Percentiles rank a stretch among this genome's conserved stretches.
phyloP scores from a whole-genome alignment of 2,797 vertebrate genomes.

The Mormyrops attenuatus region DNA sequence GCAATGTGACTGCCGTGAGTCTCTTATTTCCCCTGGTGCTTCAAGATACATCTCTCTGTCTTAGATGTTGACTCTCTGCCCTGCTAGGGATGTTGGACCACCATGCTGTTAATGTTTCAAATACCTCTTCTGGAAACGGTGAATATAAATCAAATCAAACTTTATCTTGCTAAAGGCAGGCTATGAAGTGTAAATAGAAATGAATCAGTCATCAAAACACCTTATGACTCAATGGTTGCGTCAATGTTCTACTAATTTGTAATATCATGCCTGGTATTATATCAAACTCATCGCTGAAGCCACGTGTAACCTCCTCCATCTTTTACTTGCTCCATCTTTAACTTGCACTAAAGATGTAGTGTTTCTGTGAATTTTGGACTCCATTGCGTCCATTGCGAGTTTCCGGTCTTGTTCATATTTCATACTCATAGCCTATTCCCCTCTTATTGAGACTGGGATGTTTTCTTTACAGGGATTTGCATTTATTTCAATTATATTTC shows the following conservation, averaged over 20 bases:
- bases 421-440: not conserved
- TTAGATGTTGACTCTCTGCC: not conserved
- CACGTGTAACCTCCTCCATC: not conserved
- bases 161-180: not conserved
- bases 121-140: not conserved
- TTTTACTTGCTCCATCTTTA: not conserved
- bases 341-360: not conserved
- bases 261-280: not conserved
- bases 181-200: conserved; percentile 1
- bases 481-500: conserved; percentile 1
- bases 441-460: not conserved
- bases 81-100: not conserved
- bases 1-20: not conserved
- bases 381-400: not conserved
- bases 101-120: not conserved
- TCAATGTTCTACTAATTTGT: not conserved
- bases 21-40: conserved; percentile 15
- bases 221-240: not conserved
- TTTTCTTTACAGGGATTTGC: not conserved
- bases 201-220: not conserved
- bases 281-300: not conserved
- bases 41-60: not conserved
- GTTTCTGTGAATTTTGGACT: not conserved
- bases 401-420: not conserved
- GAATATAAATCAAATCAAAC: not conserved